phyloP scores from a whole-genome alignment of 92 coral and sea anemone species.

The Actinostola sp. region DNA sequence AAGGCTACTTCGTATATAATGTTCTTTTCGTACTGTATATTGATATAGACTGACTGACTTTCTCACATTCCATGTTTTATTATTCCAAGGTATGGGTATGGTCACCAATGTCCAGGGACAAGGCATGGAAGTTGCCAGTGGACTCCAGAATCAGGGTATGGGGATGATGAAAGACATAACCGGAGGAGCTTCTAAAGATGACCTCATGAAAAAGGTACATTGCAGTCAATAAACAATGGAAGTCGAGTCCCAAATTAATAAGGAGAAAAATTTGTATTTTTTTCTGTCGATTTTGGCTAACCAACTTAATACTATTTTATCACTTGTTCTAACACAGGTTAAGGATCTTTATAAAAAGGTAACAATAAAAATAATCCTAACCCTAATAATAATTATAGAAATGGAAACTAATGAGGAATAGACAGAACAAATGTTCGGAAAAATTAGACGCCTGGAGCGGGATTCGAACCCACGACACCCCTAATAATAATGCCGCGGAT shows the following conservation, averaged over 20 bases:
- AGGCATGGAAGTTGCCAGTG: conserved; percentile 68
- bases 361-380: not conserved
- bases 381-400: not conserved
- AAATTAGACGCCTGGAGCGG: no score
- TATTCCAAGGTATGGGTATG: conserved; percentile 71
- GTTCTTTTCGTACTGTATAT: no score
- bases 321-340: conserved; percentile 47
- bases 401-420: no score
- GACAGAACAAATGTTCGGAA: no score
- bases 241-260: not conserved
- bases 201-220: conserved; percentile 56
- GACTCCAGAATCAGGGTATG: conserved; percentile 53
- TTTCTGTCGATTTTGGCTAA: not conserved
- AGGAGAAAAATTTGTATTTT: not conserved
- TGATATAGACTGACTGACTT: no score
- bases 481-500: not conserved
- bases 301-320: not conserved
- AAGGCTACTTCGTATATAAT: not conserved
- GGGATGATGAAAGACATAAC: conserved; percentile 35
- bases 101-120: conserved; percentile 77
- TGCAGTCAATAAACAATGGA: not conserved
- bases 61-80: not conserved
- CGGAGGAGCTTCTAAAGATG: conserved; percentile 43
- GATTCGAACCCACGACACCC: no score
- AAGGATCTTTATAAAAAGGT: conserved; percentile 72